Base-by-base conservation (phyloP, 2,888 invertebrate genomes). In the Mythimna pallens region DNA sequence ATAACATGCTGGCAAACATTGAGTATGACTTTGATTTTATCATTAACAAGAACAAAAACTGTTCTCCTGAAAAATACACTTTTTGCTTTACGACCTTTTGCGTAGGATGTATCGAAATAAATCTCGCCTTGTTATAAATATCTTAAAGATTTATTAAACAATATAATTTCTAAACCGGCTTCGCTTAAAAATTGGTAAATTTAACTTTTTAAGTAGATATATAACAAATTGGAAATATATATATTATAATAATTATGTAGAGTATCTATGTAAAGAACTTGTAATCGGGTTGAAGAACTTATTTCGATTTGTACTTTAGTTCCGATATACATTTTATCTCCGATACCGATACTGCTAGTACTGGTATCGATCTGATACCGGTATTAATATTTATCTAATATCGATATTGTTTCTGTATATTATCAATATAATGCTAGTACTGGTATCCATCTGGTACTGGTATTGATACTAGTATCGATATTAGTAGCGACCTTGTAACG, bases 121-220 rank as follows among this genome's bases (percentile, higher is more conserved):
- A 6, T 47, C 17, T 47, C 47, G 17, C 1, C 6, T 47, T 47
- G 17, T 47, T 47, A 17, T 0, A 47, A 47, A 47, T 47, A 47
- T 20, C 14, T 61, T 14, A 62, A 62, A 58, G 8, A 14, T 52
- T 61, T 78, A 78, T 4, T 78, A 1, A 52, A 47, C 25, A 52
- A 20, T 54, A 30, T 40, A 17, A 40, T 3, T n/a, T 7, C 20
- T 1, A 25, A 71, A 25, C 20, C 66, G 5, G 36, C 64, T 77
- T 80, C 8, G 52, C 76, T 77, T 65, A 52, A 50, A 55, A 40
- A 50, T 6, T 34, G 62, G 73, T 65, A 74, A 57, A 65, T 73
- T 59, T 67, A 59, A 40, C 12, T n/a, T 50, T 43, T 25, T 10
- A 61, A 75, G 62, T 67, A 75, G 68, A 43, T 25, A 50, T 25